Base-by-base conservation (phyloP, 2,113 vertebrate species). In the Puntigrus tetrazona region DNA sequence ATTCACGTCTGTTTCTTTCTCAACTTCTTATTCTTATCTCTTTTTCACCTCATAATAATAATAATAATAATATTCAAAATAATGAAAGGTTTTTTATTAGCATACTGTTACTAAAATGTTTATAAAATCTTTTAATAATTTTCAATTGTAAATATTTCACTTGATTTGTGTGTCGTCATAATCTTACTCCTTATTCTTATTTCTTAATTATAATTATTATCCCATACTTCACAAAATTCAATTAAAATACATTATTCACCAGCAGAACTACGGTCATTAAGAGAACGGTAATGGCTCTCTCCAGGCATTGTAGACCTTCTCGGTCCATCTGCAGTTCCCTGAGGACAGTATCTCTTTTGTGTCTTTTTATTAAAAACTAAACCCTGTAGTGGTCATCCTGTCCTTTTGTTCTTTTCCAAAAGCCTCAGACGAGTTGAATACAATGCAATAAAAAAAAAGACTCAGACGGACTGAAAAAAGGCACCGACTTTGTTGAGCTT, bases 341-440 rank as follows among this genome's bases (percentile, higher is more conserved):
- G 31, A 36, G 74, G 29, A 47, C 74, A 47, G 14, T 43, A 43
- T 16, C 61, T n/a, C 29, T 34, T 34, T 27, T 13, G 9, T 43
- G 57, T 67, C 27, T 22, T 69, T 47, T 50, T 63, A 81, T 34
- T 70, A 34, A 25, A n/a, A 70, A 38, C 27, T 22, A 81, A 70
- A 81, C 45, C 11, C 18, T 34, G 31, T 38, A 34, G 45, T 81
- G 63, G 63, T 70, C 43, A 70, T 52, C 31, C 11, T 81, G 45
- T 81, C 22, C 29, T 81, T 80, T 80, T 67, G 55, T 59, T 43
- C 55, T 45, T 45, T 45, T 31, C 7, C n/a, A 65, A 41, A 65
- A 18, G 22, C 11, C 25, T 29, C 16, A 43, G 4, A 79, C 55
- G 22, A 65, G 59, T 81, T n/a, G 14, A 81, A 69, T 34, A 36